A percentile compares a stretch with the other conserved stretches of the same genome.
Evolutionary conservation across 1,140 invertebrate genomes (phyloP).

Genomic region (Dreissena rostriformis): DNA sequence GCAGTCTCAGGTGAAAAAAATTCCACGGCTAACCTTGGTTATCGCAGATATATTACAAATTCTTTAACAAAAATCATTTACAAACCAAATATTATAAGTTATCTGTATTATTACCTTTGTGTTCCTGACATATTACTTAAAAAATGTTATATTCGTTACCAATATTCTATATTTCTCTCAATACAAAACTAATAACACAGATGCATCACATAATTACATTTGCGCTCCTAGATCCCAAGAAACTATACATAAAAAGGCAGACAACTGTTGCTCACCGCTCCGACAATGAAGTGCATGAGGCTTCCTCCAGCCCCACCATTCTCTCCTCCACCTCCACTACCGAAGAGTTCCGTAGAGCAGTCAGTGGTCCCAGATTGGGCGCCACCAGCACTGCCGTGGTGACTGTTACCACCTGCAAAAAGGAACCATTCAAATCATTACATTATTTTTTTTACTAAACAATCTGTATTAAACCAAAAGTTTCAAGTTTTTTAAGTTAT

Average conservation of each 20-base stretch:
- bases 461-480: not conserved
- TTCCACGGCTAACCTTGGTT: too few relatives aligned
- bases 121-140: too few relatives aligned
- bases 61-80: too few relatives aligned
- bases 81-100: too few relatives aligned
- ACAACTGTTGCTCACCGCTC: slow-evolving; percentile 49
- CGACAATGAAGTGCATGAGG: slow-evolving; percentile 59
- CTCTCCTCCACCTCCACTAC: slow-evolving; percentile 73
- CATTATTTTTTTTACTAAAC: not conserved
- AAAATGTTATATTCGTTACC: too few relatives aligned
- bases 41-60: too few relatives aligned
- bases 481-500: not conserved
- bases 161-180: too few relatives aligned
- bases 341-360: slow-evolving; percentile 53
- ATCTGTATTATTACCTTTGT: too few relatives aligned
- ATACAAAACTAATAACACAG: not conserved
- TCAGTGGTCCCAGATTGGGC: slow-evolving; percentile 58
- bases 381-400: slow-evolving; percentile 40
- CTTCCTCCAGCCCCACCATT: slow-evolving; percentile 62
- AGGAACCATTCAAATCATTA: not conserved
- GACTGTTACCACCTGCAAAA: slow-evolving; percentile 40
- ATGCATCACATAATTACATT: not conserved
- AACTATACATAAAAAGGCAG: too few relatives aligned
- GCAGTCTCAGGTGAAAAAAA: too few relatives aligned
- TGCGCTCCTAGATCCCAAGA: too few relatives aligned